Evolutionary conservation across 2,888 invertebrate genomes (phyloP).

Genomic region (Xestia sexstrigata): DNA sequence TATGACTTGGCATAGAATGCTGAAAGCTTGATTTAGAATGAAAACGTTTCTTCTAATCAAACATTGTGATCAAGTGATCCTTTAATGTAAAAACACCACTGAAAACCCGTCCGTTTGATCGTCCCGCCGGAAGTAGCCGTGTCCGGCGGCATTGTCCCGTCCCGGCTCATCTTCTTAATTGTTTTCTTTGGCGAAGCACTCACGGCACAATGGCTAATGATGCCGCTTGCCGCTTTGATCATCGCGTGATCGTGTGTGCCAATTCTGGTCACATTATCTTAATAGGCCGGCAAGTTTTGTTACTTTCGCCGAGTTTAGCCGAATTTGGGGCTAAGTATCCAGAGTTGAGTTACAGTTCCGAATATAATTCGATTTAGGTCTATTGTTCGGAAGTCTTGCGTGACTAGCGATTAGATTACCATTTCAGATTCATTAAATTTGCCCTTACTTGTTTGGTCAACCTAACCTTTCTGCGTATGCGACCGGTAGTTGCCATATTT

Average conservation of each 20-base stretch:
- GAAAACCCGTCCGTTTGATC: constrained; percentile 78
- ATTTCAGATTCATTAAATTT: constrained; percentile 30
- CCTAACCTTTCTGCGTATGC: constrained; percentile 44
- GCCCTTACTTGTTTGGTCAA: constrained; percentile 12
- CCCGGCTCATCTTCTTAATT: constrained; percentile 87
- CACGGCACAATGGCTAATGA: constrained; percentile 85
- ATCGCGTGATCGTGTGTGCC: constrained; percentile 73
- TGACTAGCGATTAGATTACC: constrained; percentile 26
- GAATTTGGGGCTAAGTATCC: constrained; percentile 37
- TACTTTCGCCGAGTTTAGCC: constrained; percentile 51
- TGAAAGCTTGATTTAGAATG: background rate
- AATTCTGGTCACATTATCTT: constrained; percentile 64
- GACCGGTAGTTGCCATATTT: constrained; percentile 39
- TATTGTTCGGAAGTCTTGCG: constrained; percentile 35
- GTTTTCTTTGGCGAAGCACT: constrained; percentile 86
- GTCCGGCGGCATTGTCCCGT: constrained; percentile 82
- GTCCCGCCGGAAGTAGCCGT: constrained; percentile 81
- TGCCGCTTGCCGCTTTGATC: constrained; percentile 86
- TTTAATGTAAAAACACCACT: constrained; percentile 52
- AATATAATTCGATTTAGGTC: constrained; percentile 51
- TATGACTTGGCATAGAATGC: too few species aligned
- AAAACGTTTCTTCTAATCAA: constrained; percentile 1
- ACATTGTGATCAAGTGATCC: background rate
- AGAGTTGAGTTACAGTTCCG: constrained; percentile 46
- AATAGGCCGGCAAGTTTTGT: constrained; percentile 51